These are phyloP conservation scores for Sarcophaga subvicina DNA, from an alignment of 2,888 invertebrate genomes.

Conservation along the genomic window DNA sequence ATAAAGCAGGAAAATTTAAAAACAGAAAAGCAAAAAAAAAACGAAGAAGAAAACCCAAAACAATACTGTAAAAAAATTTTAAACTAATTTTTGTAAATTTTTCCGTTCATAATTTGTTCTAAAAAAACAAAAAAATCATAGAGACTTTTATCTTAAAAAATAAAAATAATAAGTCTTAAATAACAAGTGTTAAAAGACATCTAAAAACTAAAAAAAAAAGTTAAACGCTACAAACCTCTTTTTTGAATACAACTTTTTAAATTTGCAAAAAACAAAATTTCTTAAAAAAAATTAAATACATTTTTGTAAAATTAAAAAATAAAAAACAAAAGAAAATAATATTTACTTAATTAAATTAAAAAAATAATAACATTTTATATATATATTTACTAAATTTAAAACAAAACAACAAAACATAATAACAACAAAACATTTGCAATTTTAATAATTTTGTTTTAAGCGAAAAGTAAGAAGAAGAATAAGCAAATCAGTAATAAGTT, in stretches of 20 bases:
- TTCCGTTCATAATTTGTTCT: constrained; percentile 57
- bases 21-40: no score
- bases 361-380: constrained; percentile 74
- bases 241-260: constrained; percentile 54
- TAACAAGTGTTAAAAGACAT: constrained; percentile 32
- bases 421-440: constrained; percentile 48
- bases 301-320: constrained; percentile 70
- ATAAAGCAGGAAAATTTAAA: not conserved
- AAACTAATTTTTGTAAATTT: constrained; percentile 20
- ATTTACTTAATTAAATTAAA: constrained; percentile 61
- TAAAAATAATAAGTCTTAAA: constrained; percentile 35
- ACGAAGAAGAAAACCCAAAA: no score
- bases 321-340: constrained; percentile 48
- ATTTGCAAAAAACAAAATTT: constrained; percentile 23
- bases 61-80: not conserved
- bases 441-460: constrained; percentile 16
- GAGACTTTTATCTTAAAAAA: constrained; percentile 3
- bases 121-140: not conserved
- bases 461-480: no score
- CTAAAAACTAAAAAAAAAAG: constrained; percentile 19
- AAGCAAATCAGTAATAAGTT: constrained; percentile 46
- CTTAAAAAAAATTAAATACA: constrained; percentile 63
- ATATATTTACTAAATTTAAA: constrained; percentile 69
- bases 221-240: constrained; percentile 67
- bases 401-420: constrained; percentile 51